Evolutionary conservation across 2,888 invertebrate species (phyloP).

Genomic region (Ischnus inquisitorius): DNA sequence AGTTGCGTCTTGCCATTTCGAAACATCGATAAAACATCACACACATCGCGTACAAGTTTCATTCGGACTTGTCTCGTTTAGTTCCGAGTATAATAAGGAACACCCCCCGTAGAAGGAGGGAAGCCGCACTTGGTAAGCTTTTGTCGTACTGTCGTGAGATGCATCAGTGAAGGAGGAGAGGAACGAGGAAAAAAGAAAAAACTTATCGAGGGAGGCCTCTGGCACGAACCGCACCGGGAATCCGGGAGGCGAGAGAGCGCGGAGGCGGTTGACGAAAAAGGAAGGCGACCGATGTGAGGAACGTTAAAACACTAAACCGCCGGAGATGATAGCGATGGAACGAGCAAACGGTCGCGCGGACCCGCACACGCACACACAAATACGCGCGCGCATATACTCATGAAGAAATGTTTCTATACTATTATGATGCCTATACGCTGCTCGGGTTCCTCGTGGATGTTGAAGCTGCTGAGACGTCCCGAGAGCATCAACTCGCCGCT

Average conservation of each 20-base stretch:
- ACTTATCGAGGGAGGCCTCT: conserved; percentile 63
- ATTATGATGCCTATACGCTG: background rate
- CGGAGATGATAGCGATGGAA: conserved; percentile 52
- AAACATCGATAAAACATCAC: background rate
- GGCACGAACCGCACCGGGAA: conserved; percentile 49
- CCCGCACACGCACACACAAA: conserved; percentile 23
- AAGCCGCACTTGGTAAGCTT: conserved; percentile 37
- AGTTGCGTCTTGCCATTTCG: background rate
- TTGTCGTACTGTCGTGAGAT: conserved; percentile 42
- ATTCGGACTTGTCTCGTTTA: conserved; percentile 21
- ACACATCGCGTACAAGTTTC: background rate
- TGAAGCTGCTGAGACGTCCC: conserved; percentile 53
- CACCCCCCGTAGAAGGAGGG: conserved; percentile 63
- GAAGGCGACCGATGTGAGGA: conserved; percentile 58
- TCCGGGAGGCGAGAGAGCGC: conserved; percentile 43
- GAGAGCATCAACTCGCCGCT: conserved; percentile 61
- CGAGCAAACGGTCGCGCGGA: conserved; percentile 49
- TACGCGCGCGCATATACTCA: conserved; percentile 24
- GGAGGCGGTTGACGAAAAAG: conserved; percentile 66
- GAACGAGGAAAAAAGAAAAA: conserved; percentile 63
- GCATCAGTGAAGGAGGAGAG: conserved; percentile 50
- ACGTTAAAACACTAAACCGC: conserved; percentile 59
- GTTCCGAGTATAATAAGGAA: conserved; percentile 14
- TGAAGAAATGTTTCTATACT: conserved; percentile 12
- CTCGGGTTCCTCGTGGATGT: conserved; percentile 29